phyloP scores from a whole-genome alignment of 1,140 invertebrate species.

The Brachystomella parvula region DNA sequence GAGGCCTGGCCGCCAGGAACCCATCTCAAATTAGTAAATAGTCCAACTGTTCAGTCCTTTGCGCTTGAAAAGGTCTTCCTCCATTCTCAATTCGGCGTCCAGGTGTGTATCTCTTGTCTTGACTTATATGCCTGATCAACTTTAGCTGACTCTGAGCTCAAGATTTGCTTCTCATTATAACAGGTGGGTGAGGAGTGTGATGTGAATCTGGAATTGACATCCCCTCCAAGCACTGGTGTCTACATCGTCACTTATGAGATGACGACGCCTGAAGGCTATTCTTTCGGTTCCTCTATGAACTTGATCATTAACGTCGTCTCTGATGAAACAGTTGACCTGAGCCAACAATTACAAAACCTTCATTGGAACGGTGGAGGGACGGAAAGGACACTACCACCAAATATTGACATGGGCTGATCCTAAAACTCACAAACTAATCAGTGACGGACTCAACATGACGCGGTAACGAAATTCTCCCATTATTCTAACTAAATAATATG shows the following conservation, averaged over 20 bases:
- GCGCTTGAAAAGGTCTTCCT: constrained; percentile 5
- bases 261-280: constrained; percentile 64
- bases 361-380: neutral
- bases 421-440: neutral
- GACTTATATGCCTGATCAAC: constrained; percentile 44
- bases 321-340: neutral
- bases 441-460: neutral
- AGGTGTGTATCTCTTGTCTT: constrained; percentile 57
- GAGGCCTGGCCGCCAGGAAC: constrained; percentile 71
- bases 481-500: neutral
- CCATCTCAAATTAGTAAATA: constrained; percentile 55
- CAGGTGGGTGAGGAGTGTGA: neutral
- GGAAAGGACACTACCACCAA: neutral
- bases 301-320: constrained; percentile 54
- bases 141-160: neutral
- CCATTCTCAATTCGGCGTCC: constrained; percentile 53
- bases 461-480: neutral
- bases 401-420: neutral
- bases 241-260: constrained; percentile 42
- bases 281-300: constrained; percentile 74
- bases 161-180: neutral
- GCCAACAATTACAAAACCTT: neutral
- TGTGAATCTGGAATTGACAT: neutral
- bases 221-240: neutral
- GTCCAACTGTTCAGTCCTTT: neutral